These are phyloP conservation scores for Cololabis saira DNA, from an alignment of 2,113 vertebrate genomes.

Conservation along the genomic window DNA sequence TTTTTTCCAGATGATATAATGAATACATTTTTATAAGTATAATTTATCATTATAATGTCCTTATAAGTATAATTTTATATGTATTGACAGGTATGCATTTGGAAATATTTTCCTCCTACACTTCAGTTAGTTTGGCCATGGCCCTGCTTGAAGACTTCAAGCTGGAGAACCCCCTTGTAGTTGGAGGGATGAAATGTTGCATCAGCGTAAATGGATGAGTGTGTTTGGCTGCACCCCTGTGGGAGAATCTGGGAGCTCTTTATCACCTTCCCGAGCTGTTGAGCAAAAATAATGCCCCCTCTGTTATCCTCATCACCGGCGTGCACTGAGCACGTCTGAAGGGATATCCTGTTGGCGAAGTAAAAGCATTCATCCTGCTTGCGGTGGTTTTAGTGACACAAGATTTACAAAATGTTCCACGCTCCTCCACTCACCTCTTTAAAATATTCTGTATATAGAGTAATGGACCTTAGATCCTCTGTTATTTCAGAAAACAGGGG, in stretches of 20 bases:
- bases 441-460: constrained; percentile 75
- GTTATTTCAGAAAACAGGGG: constrained; percentile 80
- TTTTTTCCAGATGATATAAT: constrained; percentile 16
- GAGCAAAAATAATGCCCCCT: constrained; percentile 90
- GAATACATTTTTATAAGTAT: constrained; percentile 33
- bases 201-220: constrained; percentile 66
- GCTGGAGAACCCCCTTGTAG: constrained; percentile 29
- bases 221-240: constrained; percentile 53
- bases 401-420: constrained; percentile 84
- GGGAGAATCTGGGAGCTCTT: constrained; percentile 87
- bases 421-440: constrained; percentile 74
- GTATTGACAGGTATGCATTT: constrained; percentile 15
- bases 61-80: constrained; percentile 22
- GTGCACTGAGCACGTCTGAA: constrained; percentile 90
- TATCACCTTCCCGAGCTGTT: constrained; percentile 91
- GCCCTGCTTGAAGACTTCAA: constrained; percentile 37
- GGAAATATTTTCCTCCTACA: constrained; percentile 21
- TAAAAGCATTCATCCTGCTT: constrained; percentile 94
- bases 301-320: constrained; percentile 98
- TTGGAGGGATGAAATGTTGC: constrained; percentile 65
- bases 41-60: too few species aligned
- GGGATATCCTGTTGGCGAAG: constrained; percentile 96
- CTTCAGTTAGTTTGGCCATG: constrained; percentile 10
- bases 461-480: constrained; percentile 81
- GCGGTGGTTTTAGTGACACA: constrained; percentile 78